Conservation (phyloP, 2,113 vertebrate species). For the Elachura formosa region DNA sequence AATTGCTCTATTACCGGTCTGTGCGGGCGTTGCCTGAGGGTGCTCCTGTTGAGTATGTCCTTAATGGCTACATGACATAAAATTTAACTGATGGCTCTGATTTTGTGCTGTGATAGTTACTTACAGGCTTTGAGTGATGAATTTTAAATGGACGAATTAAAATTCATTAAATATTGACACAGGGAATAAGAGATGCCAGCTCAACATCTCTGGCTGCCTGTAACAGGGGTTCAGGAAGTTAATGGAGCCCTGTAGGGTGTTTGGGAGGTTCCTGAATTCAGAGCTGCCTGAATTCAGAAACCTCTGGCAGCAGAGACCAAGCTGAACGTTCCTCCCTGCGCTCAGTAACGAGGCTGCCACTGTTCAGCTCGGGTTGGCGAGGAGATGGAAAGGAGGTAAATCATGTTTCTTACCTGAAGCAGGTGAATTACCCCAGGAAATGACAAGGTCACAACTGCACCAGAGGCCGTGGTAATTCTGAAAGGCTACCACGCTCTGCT, state of each 20-base stretch:
- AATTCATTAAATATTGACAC: slow-evolving; percentile 55
- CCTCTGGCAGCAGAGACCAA: neutral
- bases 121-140: slow-evolving; percentile 15
- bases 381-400: neutral
- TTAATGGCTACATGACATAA: neutral
- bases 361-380: neutral
- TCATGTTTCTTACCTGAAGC: slow-evolving; percentile 37
- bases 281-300: neutral
- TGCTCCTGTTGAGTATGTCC: neutral
- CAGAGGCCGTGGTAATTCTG: neutral
- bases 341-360: neutral
- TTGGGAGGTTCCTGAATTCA: neutral
- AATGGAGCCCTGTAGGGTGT: neutral
- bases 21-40: neutral
- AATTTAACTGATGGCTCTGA: neutral
- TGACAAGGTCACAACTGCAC: neutral
- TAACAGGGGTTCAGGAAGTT: neutral
- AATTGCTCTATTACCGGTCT: neutral
- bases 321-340: neutral
- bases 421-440: neutral
- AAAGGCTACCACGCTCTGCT: neutral
- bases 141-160: slow-evolving; percentile 46
- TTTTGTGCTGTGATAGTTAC: neutral
- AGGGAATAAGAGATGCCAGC: neutral
- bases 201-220: neutral